Percentiles rank a stretch among this genome's conserved stretches.
phyloP scores from a whole-genome alignment of 2,888 invertebrate species.

The Folsomia candida region DNA sequence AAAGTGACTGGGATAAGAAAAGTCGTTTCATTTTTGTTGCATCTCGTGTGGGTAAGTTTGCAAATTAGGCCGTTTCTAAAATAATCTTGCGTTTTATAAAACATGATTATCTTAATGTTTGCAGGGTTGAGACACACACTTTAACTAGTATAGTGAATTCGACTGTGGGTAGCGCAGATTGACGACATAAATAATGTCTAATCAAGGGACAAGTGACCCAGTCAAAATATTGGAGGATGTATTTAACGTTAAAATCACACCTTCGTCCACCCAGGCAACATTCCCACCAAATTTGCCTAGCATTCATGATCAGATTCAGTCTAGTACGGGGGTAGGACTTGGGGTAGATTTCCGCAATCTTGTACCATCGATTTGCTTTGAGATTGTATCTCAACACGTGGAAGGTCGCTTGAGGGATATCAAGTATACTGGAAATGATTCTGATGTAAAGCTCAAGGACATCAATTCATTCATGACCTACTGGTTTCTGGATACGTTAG shows the following conservation, averaged over 20 bases:
- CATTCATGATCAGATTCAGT: conserved; percentile 25
- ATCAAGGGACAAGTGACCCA: background rate
- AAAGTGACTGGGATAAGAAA: no score
- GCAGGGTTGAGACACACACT: no score
- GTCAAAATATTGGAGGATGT: conserved; percentile 39
- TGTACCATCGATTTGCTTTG: conserved; percentile 41
- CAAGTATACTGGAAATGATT: conserved; percentile 5
- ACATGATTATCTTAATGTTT: no score
- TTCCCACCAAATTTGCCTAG: conserved; percentile 28
- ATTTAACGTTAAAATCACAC: conserved; percentile 37
- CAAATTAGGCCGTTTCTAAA: no score
- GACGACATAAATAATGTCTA: background rate
- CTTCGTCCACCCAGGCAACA: background rate
- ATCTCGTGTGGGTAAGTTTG: no score
- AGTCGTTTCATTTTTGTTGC: no score
- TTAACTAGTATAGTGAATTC: background rate
- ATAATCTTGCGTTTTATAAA: no score
- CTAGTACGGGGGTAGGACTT: conserved; percentile 16
- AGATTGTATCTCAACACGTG: conserved; percentile 42
- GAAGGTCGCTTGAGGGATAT: conserved; percentile 33
- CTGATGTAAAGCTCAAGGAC: conserved; percentile 23
- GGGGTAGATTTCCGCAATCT: conserved; percentile 39
- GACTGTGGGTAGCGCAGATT: background rate
- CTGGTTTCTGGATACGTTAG: conserved; percentile 47
- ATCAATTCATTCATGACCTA: conserved; percentile 32